These are phyloP conservation scores for Heliconius hortense DNA, from an alignment of 2,888 invertebrate genomes.

Conservation along the genomic window DNA sequence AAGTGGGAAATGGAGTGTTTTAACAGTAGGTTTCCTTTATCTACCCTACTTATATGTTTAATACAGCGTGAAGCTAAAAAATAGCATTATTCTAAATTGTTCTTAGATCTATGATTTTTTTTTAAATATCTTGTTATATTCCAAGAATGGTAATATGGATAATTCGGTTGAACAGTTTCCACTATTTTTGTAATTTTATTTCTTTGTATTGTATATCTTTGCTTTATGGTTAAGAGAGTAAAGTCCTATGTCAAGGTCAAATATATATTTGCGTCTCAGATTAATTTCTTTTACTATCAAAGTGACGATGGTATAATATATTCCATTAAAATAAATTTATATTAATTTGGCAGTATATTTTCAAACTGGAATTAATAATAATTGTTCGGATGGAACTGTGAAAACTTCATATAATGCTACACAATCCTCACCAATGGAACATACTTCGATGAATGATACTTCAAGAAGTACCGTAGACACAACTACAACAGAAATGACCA, in stretches of 20 bases:
- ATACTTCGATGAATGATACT: background rate
- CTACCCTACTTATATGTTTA: background rate
- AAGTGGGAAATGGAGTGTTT: background rate
- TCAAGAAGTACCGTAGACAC: background rate
- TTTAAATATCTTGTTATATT: too few species aligned
- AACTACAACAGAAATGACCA: constrained; percentile 11
- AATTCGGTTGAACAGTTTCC: background rate
- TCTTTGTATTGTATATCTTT: background rate
- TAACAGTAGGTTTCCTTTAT: background rate
- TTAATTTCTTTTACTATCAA: too few species aligned
- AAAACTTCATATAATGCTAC: background rate
- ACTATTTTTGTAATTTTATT: background rate
- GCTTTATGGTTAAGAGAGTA: background rate
- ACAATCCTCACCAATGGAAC: background rate
- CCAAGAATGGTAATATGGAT: too few species aligned
- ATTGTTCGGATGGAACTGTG: background rate
- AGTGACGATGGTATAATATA: background rate
- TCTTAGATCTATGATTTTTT: too few species aligned
- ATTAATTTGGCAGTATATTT: background rate
- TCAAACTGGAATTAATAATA: background rate
- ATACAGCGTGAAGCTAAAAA: background rate
- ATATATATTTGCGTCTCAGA: too few species aligned
- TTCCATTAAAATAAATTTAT: background rate
- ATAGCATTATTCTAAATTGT: background rate
- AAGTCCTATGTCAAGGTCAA: background rate